Percentiles rank a stretch among this genome's conserved stretches.
phyloP scores from a whole-genome alignment of 2,797 vertebrate genomes.

The Hafferia zeledoni region DNA sequence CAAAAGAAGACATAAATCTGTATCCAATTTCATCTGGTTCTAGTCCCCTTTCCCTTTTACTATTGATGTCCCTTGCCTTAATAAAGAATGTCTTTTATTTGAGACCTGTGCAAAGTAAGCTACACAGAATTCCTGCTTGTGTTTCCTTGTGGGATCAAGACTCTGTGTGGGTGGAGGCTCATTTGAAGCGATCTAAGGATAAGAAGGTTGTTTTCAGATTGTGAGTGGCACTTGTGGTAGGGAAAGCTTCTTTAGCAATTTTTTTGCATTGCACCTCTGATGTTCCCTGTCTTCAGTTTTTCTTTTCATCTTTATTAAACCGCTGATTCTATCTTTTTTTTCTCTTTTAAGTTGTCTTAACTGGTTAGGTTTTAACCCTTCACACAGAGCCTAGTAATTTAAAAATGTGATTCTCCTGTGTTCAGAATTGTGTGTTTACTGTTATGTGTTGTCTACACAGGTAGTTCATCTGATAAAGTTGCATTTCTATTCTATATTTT shows the following conservation, averaged over 20 bases:
- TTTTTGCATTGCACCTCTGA: background rate
- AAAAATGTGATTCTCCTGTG: background rate
- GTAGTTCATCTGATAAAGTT: background rate
- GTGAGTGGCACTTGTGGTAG: background rate
- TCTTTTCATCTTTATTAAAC: background rate
- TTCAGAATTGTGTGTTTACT: background rate
- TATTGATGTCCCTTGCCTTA: background rate
- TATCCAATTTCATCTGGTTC: background rate
- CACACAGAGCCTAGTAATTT: background rate
- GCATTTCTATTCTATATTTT: background rate
- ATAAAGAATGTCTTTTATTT: background rate
- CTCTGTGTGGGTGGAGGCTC: background rate
- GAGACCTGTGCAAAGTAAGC: background rate
- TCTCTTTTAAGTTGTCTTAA: background rate
- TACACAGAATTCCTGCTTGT: background rate
- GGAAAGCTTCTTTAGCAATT: background rate
- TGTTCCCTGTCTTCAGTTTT: background rate
- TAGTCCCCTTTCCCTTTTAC: background rate
- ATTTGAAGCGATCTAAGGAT: background rate
- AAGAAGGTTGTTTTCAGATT: background rate
- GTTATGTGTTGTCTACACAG: background rate
- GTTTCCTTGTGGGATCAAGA: background rate
- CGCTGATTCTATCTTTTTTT: background rate
- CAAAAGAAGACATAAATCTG: background rate
- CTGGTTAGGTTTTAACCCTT: background rate